Base-by-base conservation (phyloP, 2,113 vertebrate species). In the Panthera leo region DNA sequence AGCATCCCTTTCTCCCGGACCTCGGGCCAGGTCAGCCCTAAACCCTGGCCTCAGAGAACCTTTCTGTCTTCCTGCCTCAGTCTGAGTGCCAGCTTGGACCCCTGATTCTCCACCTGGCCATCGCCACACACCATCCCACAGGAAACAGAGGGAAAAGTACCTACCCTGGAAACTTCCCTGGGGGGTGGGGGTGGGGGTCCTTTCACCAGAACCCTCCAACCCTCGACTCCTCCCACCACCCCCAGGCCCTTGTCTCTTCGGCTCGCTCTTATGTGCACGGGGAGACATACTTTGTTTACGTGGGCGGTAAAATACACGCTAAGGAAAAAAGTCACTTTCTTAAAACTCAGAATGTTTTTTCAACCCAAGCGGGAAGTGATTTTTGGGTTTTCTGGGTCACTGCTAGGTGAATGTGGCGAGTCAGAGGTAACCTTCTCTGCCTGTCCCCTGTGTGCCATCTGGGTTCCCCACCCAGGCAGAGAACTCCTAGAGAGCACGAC, bases 21-120 rank as follows among this genome's bases (percentile, higher is more conserved):
- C n/a, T 4, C 18, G 15, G 13, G 39, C 55, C 0, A 0, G 15
- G 53, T 39, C 58, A 14, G 14, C 14, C 48, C 21, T 6, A 21
- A 51, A 5, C 25, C 73, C 31, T 4, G 3, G 1, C 11, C 3
- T 7, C 65, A 8, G 23, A 25, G 15, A 55, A 34, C 85, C 8
- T 31, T 23, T 42, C 42, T 1, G 58, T 36, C 78, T 63, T 63
- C 31, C 3, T n/a, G 75, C 78, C 80, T 61, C 80, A 10, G 2
- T 58, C 53, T 16, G 61, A 65, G 1, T 73, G 48, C 23, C 39
- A 68, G 15, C 70, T 25, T 21, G 0, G 13, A 11, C 51, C 73
- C 19, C 61, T 18, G 4, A 19, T 4, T 51, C 39, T 63, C 58
- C 55, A 13, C 39, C 61, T 27, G 51, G 23, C 68, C 82, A 18